A percentile compares a stretch with the other conserved stretches of the same genome.
Evolutionary conservation across 2,888 invertebrate species (phyloP).

Genomic region (Drosophila sordidapex): DNA sequence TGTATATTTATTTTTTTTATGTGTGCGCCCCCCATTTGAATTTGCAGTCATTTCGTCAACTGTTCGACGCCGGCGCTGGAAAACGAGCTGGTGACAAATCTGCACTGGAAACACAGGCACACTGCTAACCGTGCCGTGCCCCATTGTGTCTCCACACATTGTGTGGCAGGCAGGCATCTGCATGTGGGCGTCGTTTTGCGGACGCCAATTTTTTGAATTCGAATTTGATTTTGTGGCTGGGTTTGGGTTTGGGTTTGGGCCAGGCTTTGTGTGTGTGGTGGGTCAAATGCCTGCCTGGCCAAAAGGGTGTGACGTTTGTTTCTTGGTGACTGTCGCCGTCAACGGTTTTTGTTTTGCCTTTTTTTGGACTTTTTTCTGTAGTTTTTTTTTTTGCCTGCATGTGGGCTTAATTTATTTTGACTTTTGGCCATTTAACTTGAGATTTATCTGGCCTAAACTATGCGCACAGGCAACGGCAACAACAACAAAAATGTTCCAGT

Average conservation of each 20-base stretch:
- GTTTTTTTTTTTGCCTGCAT: conserved; percentile 55
- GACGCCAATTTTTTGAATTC: conserved; percentile 57
- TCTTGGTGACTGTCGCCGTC: conserved; percentile 69
- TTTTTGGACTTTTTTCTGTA: conserved; percentile 31
- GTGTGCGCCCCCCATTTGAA: conserved; percentile 62
- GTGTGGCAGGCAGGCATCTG: conserved; percentile 62
- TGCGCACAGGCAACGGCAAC: conserved; percentile 57
- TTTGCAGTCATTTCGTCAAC: conserved; percentile 74
- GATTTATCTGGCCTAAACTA: conserved; percentile 81
- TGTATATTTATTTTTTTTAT: conserved; percentile 9
- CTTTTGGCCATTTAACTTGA: conserved; percentile 81
- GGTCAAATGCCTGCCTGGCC: conserved; percentile 76
- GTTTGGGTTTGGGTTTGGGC: conserved; percentile 28
- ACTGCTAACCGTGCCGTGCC: conserved; percentile 58
- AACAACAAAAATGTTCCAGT: conserved; percentile 54
- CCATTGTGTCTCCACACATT: conserved; percentile 56
- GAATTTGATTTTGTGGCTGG: conserved; percentile 54
- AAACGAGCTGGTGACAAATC: conserved; percentile 78
- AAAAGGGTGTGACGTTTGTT: conserved; percentile 79
- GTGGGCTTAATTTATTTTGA: conserved; percentile 82
- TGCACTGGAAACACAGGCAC: conserved; percentile 23
- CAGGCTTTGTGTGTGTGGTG: conserved; percentile 34
- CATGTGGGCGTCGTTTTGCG: conserved; percentile 76
- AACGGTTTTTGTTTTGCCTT: conserved; percentile 46
- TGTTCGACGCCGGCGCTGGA: conserved; percentile 40